A percentile compares a stretch with the other conserved stretches of the same genome.
Evolutionary conservation across 2,113 vertebrate species (phyloP).

Genomic region (Podarcis muralis): DNA sequence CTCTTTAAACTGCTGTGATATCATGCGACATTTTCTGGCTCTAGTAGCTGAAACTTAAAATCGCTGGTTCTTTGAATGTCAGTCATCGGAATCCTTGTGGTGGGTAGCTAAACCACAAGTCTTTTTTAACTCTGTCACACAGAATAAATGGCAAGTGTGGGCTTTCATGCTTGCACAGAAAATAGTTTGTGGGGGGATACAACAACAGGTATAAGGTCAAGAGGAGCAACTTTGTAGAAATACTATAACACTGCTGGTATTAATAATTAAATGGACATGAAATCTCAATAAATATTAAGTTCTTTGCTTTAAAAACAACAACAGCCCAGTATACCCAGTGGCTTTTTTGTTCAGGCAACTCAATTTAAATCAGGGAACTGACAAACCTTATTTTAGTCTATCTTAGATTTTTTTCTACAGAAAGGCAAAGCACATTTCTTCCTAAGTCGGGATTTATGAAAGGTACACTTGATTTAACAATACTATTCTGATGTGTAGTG

Average conservation of each 20-base stretch:
- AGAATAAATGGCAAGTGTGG: constrained; percentile 63
- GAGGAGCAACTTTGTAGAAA: constrained; percentile 63
- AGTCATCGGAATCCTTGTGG: constrained; percentile 42
- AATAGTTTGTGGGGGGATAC: constrained; percentile 5
- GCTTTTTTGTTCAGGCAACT: constrained; percentile 53
- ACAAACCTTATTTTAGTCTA: constrained; percentile 49
- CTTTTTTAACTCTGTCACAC: constrained; percentile 65
- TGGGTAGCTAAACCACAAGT: constrained; percentile 44
- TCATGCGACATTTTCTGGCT: not conserved
- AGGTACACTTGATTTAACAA: constrained; percentile 76
- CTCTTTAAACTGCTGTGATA: not conserved
- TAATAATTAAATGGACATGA: constrained; percentile 68
- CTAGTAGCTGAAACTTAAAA: not conserved
- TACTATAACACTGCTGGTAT: constrained; percentile 58
- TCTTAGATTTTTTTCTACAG: constrained; percentile 46
- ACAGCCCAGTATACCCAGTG: constrained; percentile 65
- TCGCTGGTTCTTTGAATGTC: constrained; percentile 5
- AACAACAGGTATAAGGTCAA: constrained; percentile 65
- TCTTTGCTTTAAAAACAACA: constrained; percentile 54
- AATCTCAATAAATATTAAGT: constrained; percentile 68
- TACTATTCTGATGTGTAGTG: constrained; percentile 72
- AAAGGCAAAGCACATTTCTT: constrained; percentile 63
- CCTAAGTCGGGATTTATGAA: constrained; percentile 68
- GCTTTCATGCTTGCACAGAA: constrained; percentile 59
- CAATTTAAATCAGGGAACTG: constrained; percentile 56